phyloP scores from a whole-genome alignment of 2,888 invertebrate genomes.

The Pachliopta kotzebuea region DNA sequence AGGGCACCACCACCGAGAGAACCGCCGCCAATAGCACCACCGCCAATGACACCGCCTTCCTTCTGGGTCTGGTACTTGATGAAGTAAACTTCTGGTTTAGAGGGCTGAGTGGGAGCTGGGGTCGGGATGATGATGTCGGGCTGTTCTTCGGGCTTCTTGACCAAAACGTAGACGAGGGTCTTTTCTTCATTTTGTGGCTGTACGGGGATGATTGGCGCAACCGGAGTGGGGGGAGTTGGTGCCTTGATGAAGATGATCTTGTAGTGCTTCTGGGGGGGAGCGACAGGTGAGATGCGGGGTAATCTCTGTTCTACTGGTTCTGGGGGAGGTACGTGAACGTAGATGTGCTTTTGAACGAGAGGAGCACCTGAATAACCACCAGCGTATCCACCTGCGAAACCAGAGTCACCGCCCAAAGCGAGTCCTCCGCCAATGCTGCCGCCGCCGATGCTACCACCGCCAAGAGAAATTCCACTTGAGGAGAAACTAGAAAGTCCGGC shows the following conservation, averaged over 20 bases:
- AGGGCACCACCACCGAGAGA: slow-evolving; percentile 53
- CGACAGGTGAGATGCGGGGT: slow-evolving; percentile 82
- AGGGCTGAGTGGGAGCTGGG: slow-evolving; percentile 89
- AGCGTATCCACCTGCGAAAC: slow-evolving; percentile 64
- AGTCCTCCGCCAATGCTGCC: slow-evolving; percentile 35
- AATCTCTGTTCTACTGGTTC: slow-evolving; percentile 88
- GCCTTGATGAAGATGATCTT: slow-evolving; percentile 97
- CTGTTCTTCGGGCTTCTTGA: slow-evolving; percentile 92
- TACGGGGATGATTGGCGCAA: slow-evolving; percentile 89
- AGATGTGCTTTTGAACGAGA: slow-evolving; percentile 91
- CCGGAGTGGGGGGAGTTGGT: slow-evolving; percentile 90
- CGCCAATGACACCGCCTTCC: slow-evolving; percentile 64
- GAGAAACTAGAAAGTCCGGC: slow-evolving; percentile 49
- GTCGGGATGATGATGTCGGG: slow-evolving; percentile 90
- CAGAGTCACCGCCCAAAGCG: slow-evolving; percentile 57
- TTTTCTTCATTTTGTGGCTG: slow-evolving; percentile 93
- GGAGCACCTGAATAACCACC: slow-evolving; percentile 78
- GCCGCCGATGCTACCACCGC: slow-evolving; percentile 46
- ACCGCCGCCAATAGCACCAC: slow-evolving; percentile 61
- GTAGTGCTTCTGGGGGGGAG: slow-evolving; percentile 92
- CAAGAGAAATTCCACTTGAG: slow-evolving; percentile 42
- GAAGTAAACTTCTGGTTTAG: slow-evolving; percentile 95
- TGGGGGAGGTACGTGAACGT: slow-evolving; percentile 94
- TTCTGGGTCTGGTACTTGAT: slow-evolving; percentile 89
- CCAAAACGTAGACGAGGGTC: slow-evolving; percentile 93